Evolutionary conservation across 1,140 invertebrate genomes (phyloP).

Genomic region (Gryon sp.): DNA sequence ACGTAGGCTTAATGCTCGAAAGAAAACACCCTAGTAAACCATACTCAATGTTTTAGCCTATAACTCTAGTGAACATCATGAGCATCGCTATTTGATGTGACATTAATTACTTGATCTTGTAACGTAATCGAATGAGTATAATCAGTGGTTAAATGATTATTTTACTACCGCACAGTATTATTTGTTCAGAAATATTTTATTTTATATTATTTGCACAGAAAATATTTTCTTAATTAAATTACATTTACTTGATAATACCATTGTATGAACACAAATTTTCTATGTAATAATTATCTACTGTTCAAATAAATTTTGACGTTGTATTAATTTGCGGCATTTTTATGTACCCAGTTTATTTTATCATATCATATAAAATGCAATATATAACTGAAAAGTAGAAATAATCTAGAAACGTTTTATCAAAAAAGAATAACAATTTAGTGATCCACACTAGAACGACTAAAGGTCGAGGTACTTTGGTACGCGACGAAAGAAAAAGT

Average conservation of each 20-base stretch:
- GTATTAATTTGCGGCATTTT: too few species aligned
- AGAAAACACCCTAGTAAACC: constrained; percentile 23
- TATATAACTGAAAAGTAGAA: too few species aligned
- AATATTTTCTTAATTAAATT: background rate
- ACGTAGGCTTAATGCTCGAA: constrained; percentile 35
- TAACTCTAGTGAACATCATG: constrained; percentile 46
- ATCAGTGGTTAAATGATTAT: constrained; percentile 11
- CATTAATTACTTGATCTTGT: constrained; percentile 64
- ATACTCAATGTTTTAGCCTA: constrained; percentile 27
- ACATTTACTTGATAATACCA: too few species aligned
- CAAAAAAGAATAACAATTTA: constrained; percentile 37
- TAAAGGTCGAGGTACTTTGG: constrained; percentile 61
- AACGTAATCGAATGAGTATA: background rate
- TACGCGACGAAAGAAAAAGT: constrained; percentile 67
- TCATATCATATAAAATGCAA: too few species aligned
- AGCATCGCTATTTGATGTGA: constrained; percentile 66
- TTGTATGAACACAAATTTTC: too few species aligned
- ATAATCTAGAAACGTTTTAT: too few species aligned
- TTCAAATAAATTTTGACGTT: too few species aligned
- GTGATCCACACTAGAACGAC: constrained; percentile 36
- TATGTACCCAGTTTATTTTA: too few species aligned
- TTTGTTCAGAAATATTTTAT: too few species aligned
- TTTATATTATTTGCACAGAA: too few species aligned
- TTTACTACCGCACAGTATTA: constrained; percentile 16
- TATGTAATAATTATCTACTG: too few species aligned